Conservation (phyloP, 2,888 invertebrate species). For the Drosophila emarginata region DNA sequence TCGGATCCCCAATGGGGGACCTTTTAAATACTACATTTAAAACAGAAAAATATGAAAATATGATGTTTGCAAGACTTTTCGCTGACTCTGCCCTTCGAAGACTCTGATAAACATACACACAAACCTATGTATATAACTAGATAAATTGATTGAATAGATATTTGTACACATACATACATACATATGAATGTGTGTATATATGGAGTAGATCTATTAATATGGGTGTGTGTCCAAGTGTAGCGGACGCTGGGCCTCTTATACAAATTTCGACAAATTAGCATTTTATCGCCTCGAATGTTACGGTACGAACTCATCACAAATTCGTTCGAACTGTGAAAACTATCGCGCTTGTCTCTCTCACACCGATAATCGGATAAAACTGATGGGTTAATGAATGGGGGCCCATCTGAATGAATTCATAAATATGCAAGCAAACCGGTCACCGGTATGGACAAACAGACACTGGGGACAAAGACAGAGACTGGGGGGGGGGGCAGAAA, state of each 20-base stretch:
- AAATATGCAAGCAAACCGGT: conserved; percentile 51
- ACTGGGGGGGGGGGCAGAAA: background rate
- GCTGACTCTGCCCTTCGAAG: background rate
- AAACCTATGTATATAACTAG: background rate
- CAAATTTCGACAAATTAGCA: conserved; percentile 36
- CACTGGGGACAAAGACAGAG: background rate
- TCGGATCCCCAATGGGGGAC: too few species aligned
- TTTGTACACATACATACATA: background rate
- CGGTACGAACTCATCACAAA: conserved; percentile 27
- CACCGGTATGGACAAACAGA: background rate
- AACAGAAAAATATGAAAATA: too few species aligned
- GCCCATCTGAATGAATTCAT: conserved; percentile 48
- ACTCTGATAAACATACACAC: background rate
- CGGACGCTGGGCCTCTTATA: background rate
- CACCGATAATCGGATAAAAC: conserved; percentile 44
- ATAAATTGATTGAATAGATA: background rate
- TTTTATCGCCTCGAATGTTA: conserved; percentile 39
- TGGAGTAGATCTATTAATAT: background rate
- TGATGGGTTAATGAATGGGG: conserved; percentile 48
- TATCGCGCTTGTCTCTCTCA: conserved; percentile 24
- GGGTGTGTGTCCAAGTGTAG: conserved; percentile 14
- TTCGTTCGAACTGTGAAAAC: conserved; percentile 40
- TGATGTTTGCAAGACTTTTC: too few species aligned
- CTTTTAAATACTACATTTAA: too few species aligned
- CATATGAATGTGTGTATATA: background rate